Evolutionary conservation across 92 coral and sea anemone species (phyloP).

Genomic region (Heliopora coerulea): DNA sequence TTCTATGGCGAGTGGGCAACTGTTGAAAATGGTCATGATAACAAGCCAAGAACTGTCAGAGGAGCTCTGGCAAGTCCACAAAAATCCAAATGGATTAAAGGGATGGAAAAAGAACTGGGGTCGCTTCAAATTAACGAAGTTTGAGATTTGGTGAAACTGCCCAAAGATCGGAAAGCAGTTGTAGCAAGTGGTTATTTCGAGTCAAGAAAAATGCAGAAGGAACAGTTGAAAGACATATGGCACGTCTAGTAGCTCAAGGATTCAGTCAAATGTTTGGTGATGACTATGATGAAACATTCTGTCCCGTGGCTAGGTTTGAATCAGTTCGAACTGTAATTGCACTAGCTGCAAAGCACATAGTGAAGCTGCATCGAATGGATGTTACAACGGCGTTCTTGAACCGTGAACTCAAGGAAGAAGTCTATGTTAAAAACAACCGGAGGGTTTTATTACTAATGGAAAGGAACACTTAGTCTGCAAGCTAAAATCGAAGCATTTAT

Average conservation of each 20-base stretch:
- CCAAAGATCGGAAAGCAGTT: slow-evolving; percentile 52
- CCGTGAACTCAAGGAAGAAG: slow-evolving; percentile 51
- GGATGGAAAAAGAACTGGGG: slow-evolving; percentile 50
- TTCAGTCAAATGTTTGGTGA: slow-evolving; percentile 46
- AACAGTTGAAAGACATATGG: slow-evolving; percentile 22
- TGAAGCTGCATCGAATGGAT: slow-evolving; percentile 58
- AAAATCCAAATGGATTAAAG: slow-evolving; percentile 44
- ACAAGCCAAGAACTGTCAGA: slow-evolving; percentile 50
- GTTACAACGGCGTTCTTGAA: slow-evolving; percentile 59
- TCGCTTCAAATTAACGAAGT: slow-evolving; percentile 49
- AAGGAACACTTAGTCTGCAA: slow-evolving; percentile 42
- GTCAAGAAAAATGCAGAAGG: slow-evolving; percentile 25
- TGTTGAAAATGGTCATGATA: slow-evolving; percentile 1
- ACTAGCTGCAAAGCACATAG: slow-evolving; percentile 47
- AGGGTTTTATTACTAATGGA: slow-evolving; percentile 44
- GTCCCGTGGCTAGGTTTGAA: slow-evolving; percentile 55
- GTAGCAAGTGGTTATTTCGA: slow-evolving; percentile 57
- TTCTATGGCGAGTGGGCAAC: slow-evolving; percentile 30
- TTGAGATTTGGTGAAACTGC: slow-evolving; percentile 57
- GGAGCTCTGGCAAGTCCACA: slow-evolving; percentile 51
- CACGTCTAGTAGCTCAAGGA: slow-evolving; percentile 54
- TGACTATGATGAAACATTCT: slow-evolving; percentile 59
- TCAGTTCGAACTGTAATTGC: slow-evolving; percentile 58
- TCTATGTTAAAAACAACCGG: slow-evolving; percentile 59
- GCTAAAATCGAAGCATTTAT: slow-evolving; percentile 42